These are phyloP conservation scores for Caerostris extrusa DNA, from an alignment of 1,140 invertebrate genomes.

Conservation along the genomic window DNA sequence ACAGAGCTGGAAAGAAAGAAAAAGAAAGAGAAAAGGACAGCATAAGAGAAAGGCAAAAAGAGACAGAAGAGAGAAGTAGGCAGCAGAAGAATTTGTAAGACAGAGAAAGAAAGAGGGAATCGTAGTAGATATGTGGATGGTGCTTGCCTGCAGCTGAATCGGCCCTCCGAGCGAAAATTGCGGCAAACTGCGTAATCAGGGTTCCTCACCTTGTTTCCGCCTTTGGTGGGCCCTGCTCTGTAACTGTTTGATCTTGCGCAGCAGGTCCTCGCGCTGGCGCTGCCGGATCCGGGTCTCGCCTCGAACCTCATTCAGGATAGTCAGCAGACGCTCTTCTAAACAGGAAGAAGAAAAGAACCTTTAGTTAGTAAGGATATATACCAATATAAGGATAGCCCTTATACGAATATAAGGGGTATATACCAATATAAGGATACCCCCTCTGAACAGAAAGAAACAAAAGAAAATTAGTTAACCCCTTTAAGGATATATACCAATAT, in stretches of 20 bases:
- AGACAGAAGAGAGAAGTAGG: background rate
- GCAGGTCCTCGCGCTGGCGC: slow-evolving; percentile 70
- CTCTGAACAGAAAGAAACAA: no score
- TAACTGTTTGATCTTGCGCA: slow-evolving; percentile 72
- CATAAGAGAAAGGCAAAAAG: background rate
- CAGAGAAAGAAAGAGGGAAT: background rate
- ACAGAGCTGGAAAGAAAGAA: background rate
- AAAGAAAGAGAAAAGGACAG: no score
- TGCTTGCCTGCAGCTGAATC: slow-evolving; percentile 75
- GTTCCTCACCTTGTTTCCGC: slow-evolving; percentile 77
- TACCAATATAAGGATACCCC: no score
- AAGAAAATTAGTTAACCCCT: no score
- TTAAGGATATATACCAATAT: no score
- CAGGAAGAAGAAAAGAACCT: background rate
- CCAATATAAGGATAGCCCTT: no score
- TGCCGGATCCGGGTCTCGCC: slow-evolving; percentile 60
- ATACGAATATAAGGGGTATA: no score
- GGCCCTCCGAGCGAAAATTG: slow-evolving; percentile 66
- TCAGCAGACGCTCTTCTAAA: slow-evolving; percentile 69
- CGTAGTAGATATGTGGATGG: slow-evolving; percentile 17
- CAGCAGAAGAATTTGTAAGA: background rate
- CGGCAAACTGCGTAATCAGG: slow-evolving; percentile 52
- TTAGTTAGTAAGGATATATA: no score
- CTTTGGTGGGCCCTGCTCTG: slow-evolving; percentile 74
- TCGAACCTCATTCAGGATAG: slow-evolving; percentile 54